Percentiles rank a stretch among this genome's conserved stretches.
These are phyloP conservation scores for Mycogona germanica DNA, from an alignment of 2,888 invertebrate species.

Conservation along the genomic window DNA sequence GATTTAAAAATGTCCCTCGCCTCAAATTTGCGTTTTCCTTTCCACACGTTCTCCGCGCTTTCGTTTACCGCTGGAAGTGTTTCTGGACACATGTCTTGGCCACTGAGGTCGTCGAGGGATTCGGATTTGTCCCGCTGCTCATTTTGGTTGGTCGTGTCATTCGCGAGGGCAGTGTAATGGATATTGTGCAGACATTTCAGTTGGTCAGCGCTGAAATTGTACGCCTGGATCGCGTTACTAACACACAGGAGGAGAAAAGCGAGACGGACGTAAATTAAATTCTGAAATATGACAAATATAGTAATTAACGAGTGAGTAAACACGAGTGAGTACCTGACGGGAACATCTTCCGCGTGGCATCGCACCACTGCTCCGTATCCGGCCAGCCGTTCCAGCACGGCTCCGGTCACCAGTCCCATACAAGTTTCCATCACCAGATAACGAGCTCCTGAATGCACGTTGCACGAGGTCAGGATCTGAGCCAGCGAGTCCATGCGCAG, in stretches of 20 bases:
- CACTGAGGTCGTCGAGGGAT: neutral
- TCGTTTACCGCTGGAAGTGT: neutral
- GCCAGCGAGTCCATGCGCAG: conserved; percentile 78
- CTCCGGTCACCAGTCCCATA: conserved; percentile 69
- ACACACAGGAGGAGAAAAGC: conserved; percentile 12
- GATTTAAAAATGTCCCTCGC: neutral
- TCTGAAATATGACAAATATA: neutral
- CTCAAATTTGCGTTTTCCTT: neutral
- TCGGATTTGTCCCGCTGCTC: neutral
- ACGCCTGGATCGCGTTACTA: conserved; percentile 55
- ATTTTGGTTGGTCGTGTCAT: neutral
- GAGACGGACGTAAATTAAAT: neutral
- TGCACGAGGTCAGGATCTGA: conserved; percentile 69
- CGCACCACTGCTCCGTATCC: conserved; percentile 56
- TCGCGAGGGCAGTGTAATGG: neutral
- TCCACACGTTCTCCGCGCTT: neutral
- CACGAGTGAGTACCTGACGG: conserved; percentile 48
- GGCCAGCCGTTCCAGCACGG: conserved; percentile 55
- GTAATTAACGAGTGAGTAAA: too few relatives aligned
- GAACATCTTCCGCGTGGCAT: conserved; percentile 66
- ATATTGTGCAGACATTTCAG: conserved; percentile 47
- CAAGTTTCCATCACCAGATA: conserved; percentile 80
- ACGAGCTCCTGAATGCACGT: conserved; percentile 57
- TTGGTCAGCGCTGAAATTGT: conserved; percentile 64
- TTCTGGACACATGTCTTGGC: too few relatives aligned